Evolutionary conservation across 2,888 invertebrate genomes (phyloP), one percentile per base, ranked within the genome.

Genomic region (Dioctria rufipes): DNA sequence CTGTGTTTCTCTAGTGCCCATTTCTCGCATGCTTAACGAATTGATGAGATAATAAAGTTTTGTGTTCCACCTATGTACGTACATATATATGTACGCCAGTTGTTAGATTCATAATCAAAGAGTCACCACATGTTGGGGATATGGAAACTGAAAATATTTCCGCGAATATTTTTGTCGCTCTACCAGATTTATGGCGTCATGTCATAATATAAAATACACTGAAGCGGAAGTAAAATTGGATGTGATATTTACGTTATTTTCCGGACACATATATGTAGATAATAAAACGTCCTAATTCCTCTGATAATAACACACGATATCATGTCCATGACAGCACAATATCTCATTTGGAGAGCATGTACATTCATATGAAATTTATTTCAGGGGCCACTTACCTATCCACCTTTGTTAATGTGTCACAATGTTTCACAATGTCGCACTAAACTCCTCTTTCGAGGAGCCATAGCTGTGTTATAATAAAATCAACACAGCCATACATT

Each of bases 371-470:
- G 49, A 69, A 69, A 49, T 69, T 51, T 25, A 51, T 37, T 69
- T 39, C 51, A 69, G 51, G 49, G 69, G 69, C 37, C 69, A 51
- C 51, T 69, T 69, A 69, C 69, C 69, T 51, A 49, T 51, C 69
- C 69, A 51, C 69, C 69, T 69, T 51, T 69, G 69, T 43, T 11
- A 51, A 69, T n/a, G n/a, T n/a, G n/a, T n/a, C n/a, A n/a, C n/a
- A n/a, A n/a, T n/a, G n/a, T n/a, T n/a, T n/a, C n/a, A n/a, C n/a
- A n/a, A n/a, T n/a, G n/a, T n/a, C n/a, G n/a, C n/a, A n/a, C n/a
- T n/a, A n/a, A n/a, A n/a, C n/a, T n/a, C n/a, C n/a, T n/a, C n/a
- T n/a, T n/a, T n/a, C n/a, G n/a, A n/a, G n/a, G n/a, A n/a, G n/a
- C n/a, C n/a, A n/a, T n/a, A n/a, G n/a, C n/a, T n/a, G n/a, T n/a